Conservation (phyloP, 2,113 vertebrate genomes). For the Halcyon senegalensis region DNA sequence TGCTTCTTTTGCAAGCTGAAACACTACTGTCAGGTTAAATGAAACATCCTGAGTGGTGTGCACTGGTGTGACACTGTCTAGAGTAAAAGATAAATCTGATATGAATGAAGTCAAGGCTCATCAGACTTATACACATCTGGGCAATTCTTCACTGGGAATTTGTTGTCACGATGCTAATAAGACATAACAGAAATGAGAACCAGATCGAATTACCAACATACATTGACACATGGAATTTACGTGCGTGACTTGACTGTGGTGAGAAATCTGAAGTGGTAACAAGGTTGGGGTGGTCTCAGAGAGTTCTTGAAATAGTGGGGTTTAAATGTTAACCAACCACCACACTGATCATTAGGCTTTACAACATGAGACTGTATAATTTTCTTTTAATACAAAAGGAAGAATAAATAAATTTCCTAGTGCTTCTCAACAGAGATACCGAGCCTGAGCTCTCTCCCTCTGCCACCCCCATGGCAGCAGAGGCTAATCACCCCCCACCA, state of each 20-base stretch:
- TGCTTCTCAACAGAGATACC: background rate
- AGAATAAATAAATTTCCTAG: background rate
- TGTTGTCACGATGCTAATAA: background rate
- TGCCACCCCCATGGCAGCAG: background rate
- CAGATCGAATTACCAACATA: background rate
- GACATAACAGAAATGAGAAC: slow-evolving; percentile 28
- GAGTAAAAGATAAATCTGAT: background rate
- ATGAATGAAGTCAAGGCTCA: slow-evolving; percentile 48
- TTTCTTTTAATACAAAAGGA: background rate
- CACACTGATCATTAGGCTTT: background rate
- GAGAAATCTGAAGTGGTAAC: background rate
- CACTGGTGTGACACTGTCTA: background rate
- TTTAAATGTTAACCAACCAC: background rate
- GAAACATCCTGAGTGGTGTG: background rate
- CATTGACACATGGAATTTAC: background rate
- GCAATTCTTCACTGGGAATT: background rate
- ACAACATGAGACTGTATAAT: background rate
- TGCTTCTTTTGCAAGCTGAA: background rate
- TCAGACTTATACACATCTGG: slow-evolving; percentile 4
- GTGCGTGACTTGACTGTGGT: background rate
- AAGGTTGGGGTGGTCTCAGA: background rate
- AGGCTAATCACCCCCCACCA: background rate
- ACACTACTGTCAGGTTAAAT: slow-evolving; percentile 1
- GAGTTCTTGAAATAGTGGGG: background rate
- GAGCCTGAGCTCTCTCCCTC: background rate